Conservation (phyloP, 1,140 invertebrate genomes). For the Trypoxylus dichotomus region DNA sequence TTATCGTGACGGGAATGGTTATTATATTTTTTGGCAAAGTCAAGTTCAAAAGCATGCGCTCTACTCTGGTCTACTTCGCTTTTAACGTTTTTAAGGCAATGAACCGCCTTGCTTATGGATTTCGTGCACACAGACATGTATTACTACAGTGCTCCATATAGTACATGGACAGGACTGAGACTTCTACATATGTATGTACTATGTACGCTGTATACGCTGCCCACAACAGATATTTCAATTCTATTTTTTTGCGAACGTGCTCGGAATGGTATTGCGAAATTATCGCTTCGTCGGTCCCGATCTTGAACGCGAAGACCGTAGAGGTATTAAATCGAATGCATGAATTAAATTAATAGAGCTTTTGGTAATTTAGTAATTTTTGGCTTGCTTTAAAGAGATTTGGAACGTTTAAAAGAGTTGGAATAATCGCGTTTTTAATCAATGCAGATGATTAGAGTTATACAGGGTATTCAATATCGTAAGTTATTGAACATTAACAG, state of each 20-base stretch:
- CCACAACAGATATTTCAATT: neutral
- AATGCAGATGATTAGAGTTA: too few species aligned
- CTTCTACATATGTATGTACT: neutral
- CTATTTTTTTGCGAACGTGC: neutral
- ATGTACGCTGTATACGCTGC: neutral
- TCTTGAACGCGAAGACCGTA: too few species aligned
- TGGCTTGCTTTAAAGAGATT: too few species aligned
- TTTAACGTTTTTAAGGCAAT: neutral
- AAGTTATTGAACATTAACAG: too few species aligned
- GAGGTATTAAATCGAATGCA: too few species aligned
- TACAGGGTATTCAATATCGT: too few species aligned
- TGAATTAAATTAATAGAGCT: too few species aligned
- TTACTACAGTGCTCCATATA: too few species aligned
- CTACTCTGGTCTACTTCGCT: neutral
- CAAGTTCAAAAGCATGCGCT: constrained; percentile 18
- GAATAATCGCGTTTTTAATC: too few species aligned
- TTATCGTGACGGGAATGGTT: neutral
- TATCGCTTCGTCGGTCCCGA: neutral
- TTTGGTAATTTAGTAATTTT: too few species aligned
- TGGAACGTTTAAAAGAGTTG: too few species aligned
- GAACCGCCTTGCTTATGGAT: neutral
- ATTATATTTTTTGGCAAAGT: constrained; percentile 20
- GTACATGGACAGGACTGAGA: too few species aligned
- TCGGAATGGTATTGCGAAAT: neutral
- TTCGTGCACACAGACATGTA: neutral